A percentile compares a stretch with the other conserved stretches of the same genome.
These are phyloP conservation scores for Drosophila lacertosa DNA, from an alignment of 1,140 invertebrate species.

Conservation along the genomic window DNA sequence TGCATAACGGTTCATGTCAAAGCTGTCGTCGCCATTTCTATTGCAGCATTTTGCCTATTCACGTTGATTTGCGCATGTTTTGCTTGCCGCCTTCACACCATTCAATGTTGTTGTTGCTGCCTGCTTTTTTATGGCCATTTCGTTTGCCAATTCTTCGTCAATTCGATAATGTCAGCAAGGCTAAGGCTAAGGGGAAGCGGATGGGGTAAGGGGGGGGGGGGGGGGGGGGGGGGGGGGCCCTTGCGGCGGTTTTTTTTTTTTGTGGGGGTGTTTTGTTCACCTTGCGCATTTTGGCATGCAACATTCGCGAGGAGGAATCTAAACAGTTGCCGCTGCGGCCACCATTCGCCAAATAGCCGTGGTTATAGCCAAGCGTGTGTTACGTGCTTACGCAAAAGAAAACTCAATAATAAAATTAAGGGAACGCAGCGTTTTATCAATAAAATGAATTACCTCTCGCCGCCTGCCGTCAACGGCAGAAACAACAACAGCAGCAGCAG, in stretches of 20 bases:
- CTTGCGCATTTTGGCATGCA: conserved; percentile 34
- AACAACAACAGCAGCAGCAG: neutral
- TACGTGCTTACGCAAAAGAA: conserved; percentile 15
- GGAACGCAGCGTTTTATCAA: conserved; percentile 11
- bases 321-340: conserved; percentile 19
- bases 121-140: conserved; percentile 48
- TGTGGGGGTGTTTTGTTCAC: conserved; percentile 3
- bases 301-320: conserved; percentile 8
- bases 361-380: conserved; percentile 19
- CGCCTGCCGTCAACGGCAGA: conserved; percentile 3
- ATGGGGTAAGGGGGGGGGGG: neutral
- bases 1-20: conserved; percentile 21
- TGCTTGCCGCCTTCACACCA: conserved; percentile 5
- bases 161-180: conserved; percentile 32
- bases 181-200: too few relatives aligned
- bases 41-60: neutral
- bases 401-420: neutral
- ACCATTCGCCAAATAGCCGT: conserved; percentile 33
- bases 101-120: neutral
- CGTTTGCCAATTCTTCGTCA: conserved; percentile 46
- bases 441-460: conserved; percentile 46
- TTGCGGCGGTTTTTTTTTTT: conserved; percentile 1
- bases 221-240: neutral
- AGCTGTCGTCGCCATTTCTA: neutral
- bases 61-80: conserved; percentile 13